Evolutionary conservation across 2,888 invertebrate genomes (phyloP), one percentile per base, ranked within the genome.

Genomic region (Furcula furcula): DNA sequence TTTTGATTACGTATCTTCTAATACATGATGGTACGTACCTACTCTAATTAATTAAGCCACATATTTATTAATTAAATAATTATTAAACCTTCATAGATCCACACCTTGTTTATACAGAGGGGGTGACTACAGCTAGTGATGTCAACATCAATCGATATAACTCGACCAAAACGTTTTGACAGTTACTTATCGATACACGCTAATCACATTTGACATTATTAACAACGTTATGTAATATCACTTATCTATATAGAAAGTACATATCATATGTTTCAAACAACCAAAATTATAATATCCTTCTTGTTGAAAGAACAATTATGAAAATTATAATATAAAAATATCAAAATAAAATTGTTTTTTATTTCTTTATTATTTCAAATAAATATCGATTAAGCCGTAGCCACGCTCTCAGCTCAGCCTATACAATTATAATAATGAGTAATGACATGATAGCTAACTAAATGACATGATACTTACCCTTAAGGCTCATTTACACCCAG

Each of bases 1-100:
- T 58, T 46, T 58, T 48, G 63, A 44, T 71, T 71, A 76, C 65
- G 62, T 70, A 70, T 67, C 65, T 48, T 58, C 62, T 76, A 72
- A 76, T 73, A 76, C 75, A 69, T 64, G 60, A 49, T 46, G 50
- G 57, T 58, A 65, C 57, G 36, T 55, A 48, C 44, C 33, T 45
- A 30, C 46, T 25, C 46, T 51, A 49, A 50, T n/a, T n/a, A n/a
- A 43, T 51, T 53, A 63, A 59, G 51, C 48, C 32, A 43, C 44
- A 40, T 30, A 40, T 45, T 57, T 37, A 51, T 32, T 41, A 43
- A 57, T 53, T 57, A 44, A 56, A 51, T 55, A 55, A 48, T 38
- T 55, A 54, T 38, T 49, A 36, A 46, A 41, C 14, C 25, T 25
- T 27, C 42, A 45, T 42, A 35, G 37, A 40, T 45, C 31, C 44